Conservation (phyloP, 2,113 vertebrate genomes). For the Mugil cephalus region DNA sequence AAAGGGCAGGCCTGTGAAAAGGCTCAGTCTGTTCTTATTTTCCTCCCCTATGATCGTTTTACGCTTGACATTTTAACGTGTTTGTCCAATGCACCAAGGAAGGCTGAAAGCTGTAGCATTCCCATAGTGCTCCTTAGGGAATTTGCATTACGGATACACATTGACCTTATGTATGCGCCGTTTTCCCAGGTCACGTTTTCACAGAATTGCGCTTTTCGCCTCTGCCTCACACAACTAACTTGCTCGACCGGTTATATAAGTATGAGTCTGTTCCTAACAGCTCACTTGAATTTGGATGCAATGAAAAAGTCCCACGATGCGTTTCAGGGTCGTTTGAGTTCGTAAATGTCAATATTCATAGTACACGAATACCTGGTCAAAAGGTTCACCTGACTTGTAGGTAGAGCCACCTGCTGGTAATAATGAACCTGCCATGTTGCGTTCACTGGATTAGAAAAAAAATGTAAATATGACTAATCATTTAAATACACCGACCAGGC, state of each 20-base stretch:
- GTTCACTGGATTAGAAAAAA: neutral
- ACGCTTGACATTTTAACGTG: slow-evolving; percentile 47
- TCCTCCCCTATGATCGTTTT: neutral
- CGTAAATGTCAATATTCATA: neutral
- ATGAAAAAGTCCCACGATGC: too few relatives aligned
- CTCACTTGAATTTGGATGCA: too few relatives aligned
- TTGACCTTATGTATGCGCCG: slow-evolving; percentile 31
- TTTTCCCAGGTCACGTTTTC: neutral
- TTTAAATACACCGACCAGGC: neutral
- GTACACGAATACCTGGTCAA: neutral
- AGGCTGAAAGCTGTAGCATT: neutral
- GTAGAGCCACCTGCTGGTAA: slow-evolving; percentile 62
- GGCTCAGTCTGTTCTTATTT: neutral
- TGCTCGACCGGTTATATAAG: too few relatives aligned
- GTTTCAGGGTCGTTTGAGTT: too few relatives aligned
- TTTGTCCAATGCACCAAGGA: slow-evolving; percentile 41
- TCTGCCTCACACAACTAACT: too few relatives aligned
- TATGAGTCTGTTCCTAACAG: too few relatives aligned
- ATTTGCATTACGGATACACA: slow-evolving; percentile 9
- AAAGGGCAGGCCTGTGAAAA: slow-evolving; percentile 46
- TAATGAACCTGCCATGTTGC: slow-evolving; percentile 11
- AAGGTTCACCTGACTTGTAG: neutral
- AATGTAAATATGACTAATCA: neutral
- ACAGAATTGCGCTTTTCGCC: too few relatives aligned
- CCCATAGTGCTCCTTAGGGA: slow-evolving; percentile 1